Conservation (phyloP, 2,113 vertebrate genomes). For the Gobius niger region DNA sequence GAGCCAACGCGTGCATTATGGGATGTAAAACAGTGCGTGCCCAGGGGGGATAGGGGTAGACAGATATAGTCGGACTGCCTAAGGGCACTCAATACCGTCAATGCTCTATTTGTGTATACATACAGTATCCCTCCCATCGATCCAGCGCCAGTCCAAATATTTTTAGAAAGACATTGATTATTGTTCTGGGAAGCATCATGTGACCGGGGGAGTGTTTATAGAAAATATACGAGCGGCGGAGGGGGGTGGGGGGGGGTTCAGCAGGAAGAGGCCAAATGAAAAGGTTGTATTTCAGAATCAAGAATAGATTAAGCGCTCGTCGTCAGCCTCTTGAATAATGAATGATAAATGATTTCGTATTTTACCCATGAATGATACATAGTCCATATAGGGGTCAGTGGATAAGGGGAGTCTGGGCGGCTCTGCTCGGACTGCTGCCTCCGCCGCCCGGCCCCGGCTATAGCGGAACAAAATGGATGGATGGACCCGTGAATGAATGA, state of each 20-base stretch:
- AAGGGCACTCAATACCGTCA: constrained; percentile 65
- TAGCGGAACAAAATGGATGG: too few species aligned
- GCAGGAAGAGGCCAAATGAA: constrained; percentile 10
- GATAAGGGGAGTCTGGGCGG: too few species aligned
- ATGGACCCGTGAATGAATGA: too few species aligned
- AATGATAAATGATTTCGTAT: neutral
- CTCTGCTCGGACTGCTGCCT: too few species aligned
- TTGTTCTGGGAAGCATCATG: constrained; percentile 77
- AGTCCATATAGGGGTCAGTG: too few species aligned
- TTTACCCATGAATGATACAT: neutral
- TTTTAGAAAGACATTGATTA: constrained; percentile 78
- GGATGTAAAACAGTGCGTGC: constrained; percentile 53
- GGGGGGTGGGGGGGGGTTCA: neutral
- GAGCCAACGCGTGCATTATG: constrained; percentile 65
- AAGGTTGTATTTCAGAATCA: neutral
- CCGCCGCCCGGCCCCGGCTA: too few species aligned
- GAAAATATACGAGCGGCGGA: constrained; percentile 28
- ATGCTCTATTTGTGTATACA: constrained; percentile 74
- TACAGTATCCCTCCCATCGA: constrained; percentile 65
- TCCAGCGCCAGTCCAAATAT: constrained; percentile 73
- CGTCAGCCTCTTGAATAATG: neutral
- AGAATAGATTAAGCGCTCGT: neutral
- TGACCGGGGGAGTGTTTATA: constrained; percentile 39
- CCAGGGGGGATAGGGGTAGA: constrained; percentile 20
- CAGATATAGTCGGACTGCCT: constrained; percentile 48